These are phyloP conservation scores for Cinclus mexicanus DNA, from an alignment of 2,113 vertebrate genomes.

Conservation along the genomic window DNA sequence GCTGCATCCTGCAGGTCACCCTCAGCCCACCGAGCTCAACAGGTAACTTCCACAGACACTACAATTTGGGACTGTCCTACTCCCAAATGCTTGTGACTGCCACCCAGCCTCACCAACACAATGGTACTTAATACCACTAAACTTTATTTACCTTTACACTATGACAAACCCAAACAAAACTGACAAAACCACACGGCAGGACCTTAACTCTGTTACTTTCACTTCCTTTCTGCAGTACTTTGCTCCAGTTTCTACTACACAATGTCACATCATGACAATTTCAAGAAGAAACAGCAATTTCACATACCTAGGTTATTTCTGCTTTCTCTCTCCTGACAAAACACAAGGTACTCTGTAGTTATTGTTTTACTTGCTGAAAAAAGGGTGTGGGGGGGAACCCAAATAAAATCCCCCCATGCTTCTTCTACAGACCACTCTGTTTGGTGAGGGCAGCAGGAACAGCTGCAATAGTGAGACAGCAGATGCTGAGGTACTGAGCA, in stretches of 20 bases:
- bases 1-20: not conserved
- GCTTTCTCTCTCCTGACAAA: not conserved
- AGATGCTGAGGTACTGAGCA: not conserved
- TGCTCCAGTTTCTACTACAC: not conserved
- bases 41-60: not conserved
- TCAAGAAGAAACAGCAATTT: not conserved
- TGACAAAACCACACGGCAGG: fast-evolving
- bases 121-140: too few relatives aligned
- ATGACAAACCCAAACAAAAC: not conserved
- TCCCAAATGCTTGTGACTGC: not conserved
- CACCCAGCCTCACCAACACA: not conserved
- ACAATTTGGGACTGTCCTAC: not conserved
- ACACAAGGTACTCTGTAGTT: not conserved
- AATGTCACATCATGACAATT: not conserved
- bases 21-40: not conserved
- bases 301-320: not conserved
- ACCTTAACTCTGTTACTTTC: not conserved
- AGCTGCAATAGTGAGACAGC: not conserved
- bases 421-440: not conserved
- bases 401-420: not conserved
- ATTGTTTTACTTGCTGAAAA: not conserved
- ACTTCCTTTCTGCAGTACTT: not conserved
- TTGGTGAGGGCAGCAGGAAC: not conserved
- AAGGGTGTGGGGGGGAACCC: too few relatives aligned
- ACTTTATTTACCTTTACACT: not conserved